Evolutionary conservation across 2,113 vertebrate genomes (phyloP).

Genomic region (Tragelaphus scriptus): DNA sequence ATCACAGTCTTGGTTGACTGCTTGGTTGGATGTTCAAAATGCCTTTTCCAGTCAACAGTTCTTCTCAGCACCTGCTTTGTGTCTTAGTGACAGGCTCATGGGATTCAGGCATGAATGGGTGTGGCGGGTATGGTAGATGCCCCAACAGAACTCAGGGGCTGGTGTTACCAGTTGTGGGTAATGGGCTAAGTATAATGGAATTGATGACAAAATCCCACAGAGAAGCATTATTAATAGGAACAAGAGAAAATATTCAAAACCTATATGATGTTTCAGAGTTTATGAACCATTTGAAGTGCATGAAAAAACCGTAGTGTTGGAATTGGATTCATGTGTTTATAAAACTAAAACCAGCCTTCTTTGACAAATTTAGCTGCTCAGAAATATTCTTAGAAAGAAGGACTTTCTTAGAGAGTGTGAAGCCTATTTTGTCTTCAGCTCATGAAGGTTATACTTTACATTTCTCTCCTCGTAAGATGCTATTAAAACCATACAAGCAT

Average conservation of each 20-base stretch:
- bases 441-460: background rate
- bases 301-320: background rate
- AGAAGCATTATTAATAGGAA: background rate
- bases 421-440: background rate
- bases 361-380: constrained; percentile 12
- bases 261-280: background rate
- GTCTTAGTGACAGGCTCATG: background rate
- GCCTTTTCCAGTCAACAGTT: accelerated
- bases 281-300: constrained; percentile 2
- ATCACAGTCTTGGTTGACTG: background rate
- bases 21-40: background rate
- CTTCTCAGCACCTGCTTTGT: background rate
- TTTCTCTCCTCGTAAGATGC: background rate
- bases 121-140: accelerated
- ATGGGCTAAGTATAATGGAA: background rate
- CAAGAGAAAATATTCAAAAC: background rate
- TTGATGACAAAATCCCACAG: background rate
- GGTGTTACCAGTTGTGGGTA: too few species aligned
- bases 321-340: background rate
- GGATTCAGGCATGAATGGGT: background rate
- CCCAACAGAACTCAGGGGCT: accelerated
- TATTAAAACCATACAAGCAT: background rate
- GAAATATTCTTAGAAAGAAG: constrained; percentile 29
- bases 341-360: constrained; percentile 28
- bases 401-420: background rate